A percentile compares a stretch with the other conserved stretches of the same genome.
Conservation (phyloP, 2,797 vertebrate genomes). For the Rhinichthys osculus region DNA sequence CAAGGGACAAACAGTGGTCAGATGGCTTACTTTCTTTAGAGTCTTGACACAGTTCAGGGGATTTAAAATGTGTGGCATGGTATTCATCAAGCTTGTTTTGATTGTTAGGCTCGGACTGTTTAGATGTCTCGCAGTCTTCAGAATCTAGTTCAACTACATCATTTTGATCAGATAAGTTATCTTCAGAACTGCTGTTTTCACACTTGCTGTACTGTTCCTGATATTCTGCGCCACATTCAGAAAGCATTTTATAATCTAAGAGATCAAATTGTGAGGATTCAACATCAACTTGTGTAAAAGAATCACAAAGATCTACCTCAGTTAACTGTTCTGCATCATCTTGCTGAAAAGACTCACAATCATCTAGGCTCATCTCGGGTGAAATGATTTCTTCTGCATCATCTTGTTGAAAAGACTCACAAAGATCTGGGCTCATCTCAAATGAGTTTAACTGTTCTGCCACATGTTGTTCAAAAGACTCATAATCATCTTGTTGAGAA, state of each 20-base stretch:
- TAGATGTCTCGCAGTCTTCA: constrained; percentile 35
- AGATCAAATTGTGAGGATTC: constrained; percentile 28
- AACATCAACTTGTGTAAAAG: constrained; percentile 14
- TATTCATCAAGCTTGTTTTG: constrained; percentile 49
- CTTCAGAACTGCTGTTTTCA: constrained; percentile 24
- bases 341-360: neutral
- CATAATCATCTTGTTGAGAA: neutral
- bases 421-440: neutral
- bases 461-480: too few species aligned
- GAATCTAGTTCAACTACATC: constrained; percentile 44
- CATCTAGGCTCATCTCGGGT: neutral
- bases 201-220: constrained; percentile 12
- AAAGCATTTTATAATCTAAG: constrained; percentile 35
- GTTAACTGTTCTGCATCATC: neutral
- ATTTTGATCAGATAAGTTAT: constrained; percentile 24
- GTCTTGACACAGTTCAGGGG: constrained; percentile 63
- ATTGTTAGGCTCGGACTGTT: constrained; percentile 47
- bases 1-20: constrained; percentile 63
- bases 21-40: constrained; percentile 67
- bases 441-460: neutral
- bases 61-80: constrained; percentile 58
- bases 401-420: constrained; percentile 4
- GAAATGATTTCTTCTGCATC: neutral
- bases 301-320: constrained; percentile 42
- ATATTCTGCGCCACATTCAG: constrained; percentile 25